Base-by-base conservation (phyloP, 92 coral and sea anemone species). In the Bergia puertoricense region DNA sequence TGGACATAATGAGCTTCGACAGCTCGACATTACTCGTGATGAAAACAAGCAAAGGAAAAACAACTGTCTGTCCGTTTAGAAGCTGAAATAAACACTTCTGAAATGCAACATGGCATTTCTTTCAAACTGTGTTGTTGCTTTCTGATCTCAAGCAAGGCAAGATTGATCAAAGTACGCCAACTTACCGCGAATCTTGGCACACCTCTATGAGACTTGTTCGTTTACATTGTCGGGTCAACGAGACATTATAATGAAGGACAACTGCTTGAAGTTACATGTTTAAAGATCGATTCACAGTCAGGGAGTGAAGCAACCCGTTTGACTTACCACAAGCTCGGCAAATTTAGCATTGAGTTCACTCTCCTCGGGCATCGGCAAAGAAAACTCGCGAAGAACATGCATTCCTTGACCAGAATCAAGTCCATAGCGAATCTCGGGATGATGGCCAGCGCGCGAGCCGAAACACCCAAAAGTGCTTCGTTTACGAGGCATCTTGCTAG, bases 341-440 rank as follows among this genome's bases (percentile, higher is more conserved):
- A 97, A 97, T 88, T 90, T 97, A 57, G 93, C 93, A 86, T 97
- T 97, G 81, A 97, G 98, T 93, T 97, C 99, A 86, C 95, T 89
- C 82, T 97, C 99, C 85, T 97, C 99, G 69, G 99, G 99, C 99
- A 97, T 97, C 59, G 99, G 99, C 38, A 90, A 83, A 9, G 96
- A 88, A 85, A 94, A 95, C 88, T 97, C 99, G 37, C 93, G 98
- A 88, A 97, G 93, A 8, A 90, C 85, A 36, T 95, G 99, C 86
- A 97, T 78, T 77, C 98, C 99, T 66, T 91, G 91, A 69, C 96
- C 94, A 87, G 91, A 88, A 82, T 94, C 96, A 81, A 97, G 92
- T 88, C 99, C 99, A 95, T 97, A 95, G 80, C 99, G 96, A 85
- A 97, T 97, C 88, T 97, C 98, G n/a, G 95, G 99, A 86, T 91